phyloP scores from a whole-genome alignment of 2,113 vertebrate genomes.

The Chloroceryle aenea region DNA sequence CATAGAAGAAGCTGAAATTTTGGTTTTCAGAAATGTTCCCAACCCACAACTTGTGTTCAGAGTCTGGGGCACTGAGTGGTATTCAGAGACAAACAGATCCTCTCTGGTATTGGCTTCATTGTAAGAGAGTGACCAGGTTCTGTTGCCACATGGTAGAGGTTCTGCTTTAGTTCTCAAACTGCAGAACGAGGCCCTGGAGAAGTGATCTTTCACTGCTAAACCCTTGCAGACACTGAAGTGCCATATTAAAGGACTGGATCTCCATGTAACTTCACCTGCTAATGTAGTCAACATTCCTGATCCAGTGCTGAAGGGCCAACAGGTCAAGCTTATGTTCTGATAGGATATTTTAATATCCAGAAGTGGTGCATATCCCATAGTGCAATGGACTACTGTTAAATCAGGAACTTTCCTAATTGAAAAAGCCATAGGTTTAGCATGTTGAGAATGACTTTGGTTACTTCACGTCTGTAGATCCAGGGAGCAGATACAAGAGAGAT shows the following conservation, averaged over 20 bases:
- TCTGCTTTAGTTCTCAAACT: not conserved
- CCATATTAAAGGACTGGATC: not conserved
- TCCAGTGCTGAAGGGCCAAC: not conserved
- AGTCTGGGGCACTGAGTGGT: not conserved
- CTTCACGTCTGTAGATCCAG: not conserved
- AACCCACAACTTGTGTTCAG: not conserved
- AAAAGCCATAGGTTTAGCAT: not conserved
- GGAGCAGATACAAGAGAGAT: not conserved
- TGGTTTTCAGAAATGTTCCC: not conserved
- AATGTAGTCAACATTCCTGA: not conserved
- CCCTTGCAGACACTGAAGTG: not conserved
- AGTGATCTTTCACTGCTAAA: not conserved
- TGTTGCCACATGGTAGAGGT: not conserved
- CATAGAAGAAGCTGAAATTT: not conserved
- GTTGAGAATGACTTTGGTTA: not conserved
- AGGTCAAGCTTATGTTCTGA: not conserved
- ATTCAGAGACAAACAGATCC: not conserved
- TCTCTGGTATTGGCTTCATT: not conserved
- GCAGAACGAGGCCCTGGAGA: not conserved
- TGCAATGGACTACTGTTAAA: not conserved
- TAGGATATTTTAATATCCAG: not conserved
- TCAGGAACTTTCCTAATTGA: not conserved
- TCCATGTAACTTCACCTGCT: not conserved
- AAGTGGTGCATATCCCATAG: not conserved
- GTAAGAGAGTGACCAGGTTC: not conserved